A percentile compares a stretch with the other conserved stretches of the same genome.
These are phyloP conservation scores for Brienomyrus longianalis DNA, from an alignment of 2,113 vertebrate species.

Conservation along the genomic window DNA sequence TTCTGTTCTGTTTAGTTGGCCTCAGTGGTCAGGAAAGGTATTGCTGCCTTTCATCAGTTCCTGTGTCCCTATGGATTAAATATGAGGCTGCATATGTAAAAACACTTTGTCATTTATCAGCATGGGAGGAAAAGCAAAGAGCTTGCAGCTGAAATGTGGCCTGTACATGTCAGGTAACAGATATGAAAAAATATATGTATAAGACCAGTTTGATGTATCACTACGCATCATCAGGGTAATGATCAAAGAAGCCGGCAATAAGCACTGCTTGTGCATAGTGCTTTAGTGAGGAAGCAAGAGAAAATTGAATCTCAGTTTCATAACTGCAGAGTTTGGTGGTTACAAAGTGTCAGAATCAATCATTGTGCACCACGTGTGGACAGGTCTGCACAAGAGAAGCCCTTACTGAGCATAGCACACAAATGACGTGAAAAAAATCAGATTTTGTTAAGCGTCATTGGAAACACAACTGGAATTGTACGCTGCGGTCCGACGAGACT, in stretches of 20 bases:
- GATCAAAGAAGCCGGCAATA: background rate
- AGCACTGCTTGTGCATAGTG: background rate
- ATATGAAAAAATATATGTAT: background rate
- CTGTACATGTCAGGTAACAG: background rate
- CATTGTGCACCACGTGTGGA: background rate
- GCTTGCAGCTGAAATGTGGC: background rate
- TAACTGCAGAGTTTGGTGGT: background rate
- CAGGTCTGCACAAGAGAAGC: background rate
- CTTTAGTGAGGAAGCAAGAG: background rate
- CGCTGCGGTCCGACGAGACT: background rate
- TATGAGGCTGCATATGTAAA: background rate
- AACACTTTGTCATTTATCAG: background rate
- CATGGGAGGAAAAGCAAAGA: background rate
- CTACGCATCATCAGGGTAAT: background rate
- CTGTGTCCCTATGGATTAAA: background rate
- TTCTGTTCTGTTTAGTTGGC: background rate
- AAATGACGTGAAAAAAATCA: background rate
- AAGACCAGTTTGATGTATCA: background rate
- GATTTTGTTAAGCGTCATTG: background rate
- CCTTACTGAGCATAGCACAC: background rate
- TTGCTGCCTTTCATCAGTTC: background rate
- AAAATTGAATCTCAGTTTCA: background rate
- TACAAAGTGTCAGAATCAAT: background rate
- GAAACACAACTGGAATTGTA: background rate
- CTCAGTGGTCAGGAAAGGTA: background rate